Conservation (phyloP, 64 coral and sea anemone genomes). For the Montipora foliosa region DNA sequence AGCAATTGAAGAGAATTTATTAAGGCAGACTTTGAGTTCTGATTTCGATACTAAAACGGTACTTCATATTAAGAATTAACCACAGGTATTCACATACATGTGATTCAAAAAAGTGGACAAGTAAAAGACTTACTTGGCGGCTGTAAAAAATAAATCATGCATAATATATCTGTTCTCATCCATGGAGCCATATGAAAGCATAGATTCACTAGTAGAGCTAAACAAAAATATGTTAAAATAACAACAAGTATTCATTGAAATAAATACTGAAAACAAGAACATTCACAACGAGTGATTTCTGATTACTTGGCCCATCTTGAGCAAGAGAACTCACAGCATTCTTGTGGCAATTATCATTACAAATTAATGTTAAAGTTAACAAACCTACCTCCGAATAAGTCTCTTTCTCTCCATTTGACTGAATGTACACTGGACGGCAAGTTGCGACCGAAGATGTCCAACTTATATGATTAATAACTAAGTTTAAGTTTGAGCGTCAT, state of each 20-base stretch:
- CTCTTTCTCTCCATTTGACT: constrained; percentile 31
- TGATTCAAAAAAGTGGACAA: not conserved
- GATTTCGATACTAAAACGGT: no score
- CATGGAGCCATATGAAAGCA: constrained; percentile 16
- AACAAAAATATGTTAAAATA: not conserved
- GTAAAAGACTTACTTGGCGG: not conserved
- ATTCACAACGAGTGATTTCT: no score
- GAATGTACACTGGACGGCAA: not conserved
- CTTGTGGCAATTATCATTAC: no score
- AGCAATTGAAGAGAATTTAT: no score
- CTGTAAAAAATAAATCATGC: not conserved
- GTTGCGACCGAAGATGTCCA: not conserved
- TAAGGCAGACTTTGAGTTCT: no score
- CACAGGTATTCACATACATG: not conserved
- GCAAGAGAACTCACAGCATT: no score
- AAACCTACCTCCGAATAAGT: constrained; percentile 19
- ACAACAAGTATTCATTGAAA: not conserved
- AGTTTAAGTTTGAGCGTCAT: no score
- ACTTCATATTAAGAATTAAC: no score
- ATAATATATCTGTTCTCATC: constrained; percentile 41
- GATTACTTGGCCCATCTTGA: no score
- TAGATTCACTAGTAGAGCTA: not conserved
- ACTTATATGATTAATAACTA: not conserved
- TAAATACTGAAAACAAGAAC: not conserved
- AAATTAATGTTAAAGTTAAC: not conserved